Evolutionary conservation across 2,113 vertebrate genomes (phyloP), one percentile per base, ranked within the genome.

Genomic region (Campylomormyrus tamandua): DNA sequence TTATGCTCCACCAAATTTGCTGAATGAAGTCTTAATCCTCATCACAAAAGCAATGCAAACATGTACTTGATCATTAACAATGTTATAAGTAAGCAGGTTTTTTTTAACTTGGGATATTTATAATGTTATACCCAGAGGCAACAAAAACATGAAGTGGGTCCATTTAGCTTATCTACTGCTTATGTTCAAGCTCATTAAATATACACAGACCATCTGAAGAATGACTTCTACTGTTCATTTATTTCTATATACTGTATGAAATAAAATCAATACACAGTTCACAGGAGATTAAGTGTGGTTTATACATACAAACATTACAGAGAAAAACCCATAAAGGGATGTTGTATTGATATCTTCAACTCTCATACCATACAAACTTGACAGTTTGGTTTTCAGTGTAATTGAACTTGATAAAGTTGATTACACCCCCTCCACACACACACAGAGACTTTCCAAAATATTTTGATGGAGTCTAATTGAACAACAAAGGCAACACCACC

Each of bases 81-180:
- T 5, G 62, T 80, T 87, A 77, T 53, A 87, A 42, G 31, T 46
- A 21, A 87, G 31, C 21, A 87, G 39, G 27, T 21, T 31, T n/a
- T 87, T 35, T 90, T 88, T 53, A 21, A 83, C n/a, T 49, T 83
- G 15, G 80, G 88, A 89, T 88, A 91, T 91, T 83, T 80, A 89
- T 91, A 89, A 88, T 53, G 10, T 53, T 10, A 49, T 24, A 27
- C 84, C 90, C 88, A 42, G 21, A 58, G 66, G 88, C 35, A 56
- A 58, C 9, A 87, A 42, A 62, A 50, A 87, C 58, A 91, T 89
- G 84, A 91, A 90, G 89, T 42, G 42, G 39, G 27, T n/a, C 66
- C 52, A 87, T 89, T 87, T 89, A 89, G 83, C 62, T 80, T 87
- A 66, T 31, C 35, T 87, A 58, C 85, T 58, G 88, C 90, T 88